phyloP scores from a whole-genome alignment of 1,140 invertebrate species.

The Macrobrachium nipponense region DNA sequence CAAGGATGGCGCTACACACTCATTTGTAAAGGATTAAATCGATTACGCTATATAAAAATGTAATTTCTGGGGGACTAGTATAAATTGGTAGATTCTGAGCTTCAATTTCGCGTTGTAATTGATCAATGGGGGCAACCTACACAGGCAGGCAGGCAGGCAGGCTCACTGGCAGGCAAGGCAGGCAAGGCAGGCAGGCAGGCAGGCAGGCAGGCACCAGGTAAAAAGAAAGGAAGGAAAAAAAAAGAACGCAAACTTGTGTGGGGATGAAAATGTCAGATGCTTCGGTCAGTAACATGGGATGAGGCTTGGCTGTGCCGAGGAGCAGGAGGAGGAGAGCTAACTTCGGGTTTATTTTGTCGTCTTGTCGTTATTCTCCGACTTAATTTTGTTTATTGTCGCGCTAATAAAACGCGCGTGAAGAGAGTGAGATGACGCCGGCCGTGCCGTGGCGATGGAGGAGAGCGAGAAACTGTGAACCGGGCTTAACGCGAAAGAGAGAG shows the following conservation, averaged over 20 bases:
- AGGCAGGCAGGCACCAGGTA: neutral
- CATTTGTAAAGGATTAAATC: constrained; percentile 57
- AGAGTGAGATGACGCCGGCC: neutral
- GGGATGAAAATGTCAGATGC: constrained; percentile 17
- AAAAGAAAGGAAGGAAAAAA: neutral
- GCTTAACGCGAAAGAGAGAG: constrained; percentile 5
- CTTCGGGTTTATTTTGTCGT: too few relatives aligned
- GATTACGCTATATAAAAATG: constrained; percentile 56
- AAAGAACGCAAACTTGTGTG: neutral
- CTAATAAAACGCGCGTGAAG: neutral
- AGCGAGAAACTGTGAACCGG: neutral
- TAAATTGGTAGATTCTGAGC: constrained; percentile 58
- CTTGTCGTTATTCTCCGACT: too few relatives aligned
- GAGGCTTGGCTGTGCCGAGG: neutral
- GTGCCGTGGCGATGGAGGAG: too few relatives aligned
- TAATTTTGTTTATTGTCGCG: too few relatives aligned
- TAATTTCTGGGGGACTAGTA: constrained; percentile 59
- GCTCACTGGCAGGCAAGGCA: too few relatives aligned
- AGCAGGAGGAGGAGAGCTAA: too few relatives aligned
- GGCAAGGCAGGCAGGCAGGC: neutral
- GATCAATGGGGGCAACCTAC: constrained; percentile 41
- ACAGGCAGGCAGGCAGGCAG: neutral
- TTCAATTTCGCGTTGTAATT: constrained; percentile 57
- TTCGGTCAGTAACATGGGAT: constrained; percentile 12
- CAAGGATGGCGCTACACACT: constrained; percentile 45